These are phyloP conservation scores for Arbacia lixula DNA, from an alignment of 53 echinoderm and acorn worm species.

Conservation along the genomic window DNA sequence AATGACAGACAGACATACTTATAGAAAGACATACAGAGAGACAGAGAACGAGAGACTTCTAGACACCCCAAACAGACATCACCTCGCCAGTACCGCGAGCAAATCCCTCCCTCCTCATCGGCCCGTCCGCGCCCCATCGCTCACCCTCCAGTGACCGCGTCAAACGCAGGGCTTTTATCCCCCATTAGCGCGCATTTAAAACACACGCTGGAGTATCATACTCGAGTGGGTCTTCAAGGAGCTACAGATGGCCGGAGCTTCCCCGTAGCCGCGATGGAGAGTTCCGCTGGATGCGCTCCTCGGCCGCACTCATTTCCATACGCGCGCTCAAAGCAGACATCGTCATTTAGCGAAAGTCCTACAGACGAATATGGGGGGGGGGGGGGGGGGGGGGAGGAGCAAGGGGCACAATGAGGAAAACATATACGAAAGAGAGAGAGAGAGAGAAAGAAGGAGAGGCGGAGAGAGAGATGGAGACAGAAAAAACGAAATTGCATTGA, in stretches of 20 bases:
- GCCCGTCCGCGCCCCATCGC: slow-evolving; percentile 1
- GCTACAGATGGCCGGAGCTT: slow-evolving; percentile 37
- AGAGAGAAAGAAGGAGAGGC: too few relatives aligned
- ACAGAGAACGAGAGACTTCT: too few relatives aligned
- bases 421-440: too few relatives aligned
- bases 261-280: slow-evolving; percentile 12
- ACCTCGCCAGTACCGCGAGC: too few relatives aligned
- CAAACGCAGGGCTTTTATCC: slow-evolving; percentile 40
- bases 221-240: slow-evolving; percentile 31
- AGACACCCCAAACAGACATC: too few relatives aligned
- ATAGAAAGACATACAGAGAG: too few relatives aligned
- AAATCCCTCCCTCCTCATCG: too few relatives aligned
- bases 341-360: not conserved
- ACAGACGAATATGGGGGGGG: not conserved
- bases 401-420: not conserved
- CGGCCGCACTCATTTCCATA: slow-evolving; percentile 36
- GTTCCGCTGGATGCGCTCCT: slow-evolving; percentile 22
- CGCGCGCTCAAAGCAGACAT: not conserved
- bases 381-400: not conserved
- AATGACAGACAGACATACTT: too few relatives aligned
- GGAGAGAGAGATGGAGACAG: too few relatives aligned
- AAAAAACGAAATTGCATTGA: too few relatives aligned
- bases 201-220: slow-evolving; percentile 43
- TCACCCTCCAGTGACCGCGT: slow-evolving; percentile 35
- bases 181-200: slow-evolving; percentile 58